Percentiles rank a stretch among this genome's conserved stretches.
Conservation (phyloP, 2,797 vertebrate genomes). For the Girardinus metallicus region DNA sequence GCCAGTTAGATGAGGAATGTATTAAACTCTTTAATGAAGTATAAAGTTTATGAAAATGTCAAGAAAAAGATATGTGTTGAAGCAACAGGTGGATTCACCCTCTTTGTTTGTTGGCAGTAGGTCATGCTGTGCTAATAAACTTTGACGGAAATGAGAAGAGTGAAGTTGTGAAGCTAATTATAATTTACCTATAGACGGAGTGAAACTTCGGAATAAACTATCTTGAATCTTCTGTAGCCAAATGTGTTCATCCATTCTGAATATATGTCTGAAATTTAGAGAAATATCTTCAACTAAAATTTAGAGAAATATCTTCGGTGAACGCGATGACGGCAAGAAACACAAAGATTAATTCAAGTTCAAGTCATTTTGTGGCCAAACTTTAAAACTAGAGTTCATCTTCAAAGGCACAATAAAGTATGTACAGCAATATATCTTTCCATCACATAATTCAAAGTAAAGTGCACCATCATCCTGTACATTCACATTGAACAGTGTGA, state of each 20-base stretch:
- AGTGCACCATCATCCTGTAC: slow-evolving; percentile 76
- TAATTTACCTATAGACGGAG: slow-evolving; percentile 21
- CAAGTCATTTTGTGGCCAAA: slow-evolving; percentile 63
- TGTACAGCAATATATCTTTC: slow-evolving; percentile 73
- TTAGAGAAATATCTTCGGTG: slow-evolving; percentile 37
- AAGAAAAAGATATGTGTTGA: slow-evolving; percentile 34
- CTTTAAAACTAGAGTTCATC: slow-evolving; percentile 69
- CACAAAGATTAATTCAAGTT: slow-evolving; percentile 56
- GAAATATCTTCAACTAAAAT: slow-evolving; percentile 33
- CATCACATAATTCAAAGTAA: slow-evolving; percentile 70
- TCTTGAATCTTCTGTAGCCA: slow-evolving; percentile 13
- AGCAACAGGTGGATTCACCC: slow-evolving; percentile 38
- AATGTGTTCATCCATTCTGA: slow-evolving; percentile 14
- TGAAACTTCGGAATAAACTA: slow-evolving; percentile 27
- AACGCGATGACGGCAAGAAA: slow-evolving; percentile 40
- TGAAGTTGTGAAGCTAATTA: neutral
- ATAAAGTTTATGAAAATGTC: slow-evolving; percentile 40
- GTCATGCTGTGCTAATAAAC: slow-evolving; percentile 21
- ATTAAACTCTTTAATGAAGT: slow-evolving; percentile 30
- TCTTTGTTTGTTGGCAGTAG: slow-evolving; percentile 56
- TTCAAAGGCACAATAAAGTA: slow-evolving; percentile 84
- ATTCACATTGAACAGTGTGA: slow-evolving; percentile 73
- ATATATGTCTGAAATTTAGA: slow-evolving; percentile 28
- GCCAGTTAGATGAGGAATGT: slow-evolving; percentile 53
- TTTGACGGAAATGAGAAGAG: slow-evolving; percentile 32